Conservation (phyloP, 2,888 invertebrate genomes). For the Hirtodrosophila cameraria region DNA sequence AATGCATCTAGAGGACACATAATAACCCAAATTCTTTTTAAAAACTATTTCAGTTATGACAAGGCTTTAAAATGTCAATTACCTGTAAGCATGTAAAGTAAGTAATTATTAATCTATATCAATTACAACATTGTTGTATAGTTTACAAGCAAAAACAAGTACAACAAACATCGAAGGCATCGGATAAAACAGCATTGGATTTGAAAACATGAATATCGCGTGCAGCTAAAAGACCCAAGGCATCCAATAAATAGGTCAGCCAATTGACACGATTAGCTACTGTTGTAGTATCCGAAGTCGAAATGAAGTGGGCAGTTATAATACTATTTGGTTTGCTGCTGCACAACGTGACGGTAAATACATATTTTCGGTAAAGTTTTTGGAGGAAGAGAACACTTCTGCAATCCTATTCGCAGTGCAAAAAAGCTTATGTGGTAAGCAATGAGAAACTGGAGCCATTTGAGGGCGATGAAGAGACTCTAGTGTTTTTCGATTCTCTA, state of each 20-base stretch:
- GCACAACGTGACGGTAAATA: constrained; percentile 50
- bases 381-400: neutral
- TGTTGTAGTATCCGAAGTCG: neutral
- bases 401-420: constrained; percentile 35
- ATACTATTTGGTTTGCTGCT: constrained; percentile 32
- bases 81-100: neutral
- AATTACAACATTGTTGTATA: constrained; percentile 42
- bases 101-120: constrained; percentile 7
- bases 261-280: constrained; percentile 1
- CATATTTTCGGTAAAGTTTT: neutral
- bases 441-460: constrained; percentile 70
- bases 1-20: too few species aligned
- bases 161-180: constrained; percentile 10
- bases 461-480: constrained; percentile 63
- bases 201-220: constrained; percentile 53
- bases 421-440: constrained; percentile 67
- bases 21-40: too few species aligned
- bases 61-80: neutral
- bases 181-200: neutral
- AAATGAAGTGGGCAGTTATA: constrained; percentile 49
- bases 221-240: constrained; percentile 16
- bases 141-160: constrained; percentile 30
- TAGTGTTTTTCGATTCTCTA: constrained; percentile 53
- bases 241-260: constrained; percentile 47
- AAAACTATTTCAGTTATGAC: too few species aligned